Evolutionary conservation across 2,888 invertebrate species (phyloP).

Genomic region (Tachina grossa): DNA sequence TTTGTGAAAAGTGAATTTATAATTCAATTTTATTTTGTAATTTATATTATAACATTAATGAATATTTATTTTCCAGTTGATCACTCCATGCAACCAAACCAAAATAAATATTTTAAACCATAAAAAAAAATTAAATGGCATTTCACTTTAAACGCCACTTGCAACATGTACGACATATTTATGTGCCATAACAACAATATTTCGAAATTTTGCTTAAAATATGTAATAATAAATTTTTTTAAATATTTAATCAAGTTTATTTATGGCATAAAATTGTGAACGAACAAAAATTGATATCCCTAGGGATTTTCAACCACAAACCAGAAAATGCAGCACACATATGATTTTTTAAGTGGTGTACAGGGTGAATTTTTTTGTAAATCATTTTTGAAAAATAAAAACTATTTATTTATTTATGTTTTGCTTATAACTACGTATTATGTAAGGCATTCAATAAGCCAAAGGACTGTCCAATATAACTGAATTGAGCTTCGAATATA

Average conservation of each 20-base stretch:
- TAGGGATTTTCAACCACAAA: slow-evolving; percentile 18
- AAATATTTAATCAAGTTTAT: slow-evolving; percentile 46
- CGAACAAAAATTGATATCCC: neutral
- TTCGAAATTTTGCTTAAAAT: slow-evolving; percentile 26
- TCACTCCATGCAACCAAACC: neutral
- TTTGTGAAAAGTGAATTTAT: neutral
- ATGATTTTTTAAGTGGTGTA: neutral
- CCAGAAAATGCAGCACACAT: neutral
- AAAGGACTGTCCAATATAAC: too few relatives aligned
- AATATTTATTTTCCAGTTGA: neutral
- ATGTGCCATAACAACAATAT: slow-evolving; percentile 6
- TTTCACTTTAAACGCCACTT: slow-evolving; percentile 45
- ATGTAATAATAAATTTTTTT: slow-evolving; percentile 15
- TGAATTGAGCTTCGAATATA: too few relatives aligned
- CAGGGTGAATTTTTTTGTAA: neutral
- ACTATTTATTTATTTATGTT: neutral
- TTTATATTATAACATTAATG: neutral
- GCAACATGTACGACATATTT: slow-evolving; percentile 31
- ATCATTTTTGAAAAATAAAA: too few relatives aligned
- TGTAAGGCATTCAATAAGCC: neutral
- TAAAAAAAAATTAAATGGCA: slow-evolving; percentile 1
- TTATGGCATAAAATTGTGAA: slow-evolving; percentile 3
- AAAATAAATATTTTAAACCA: slow-evolving; percentile 3
- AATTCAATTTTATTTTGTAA: neutral
- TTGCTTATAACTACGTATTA: neutral